Evolutionary conservation across 2,113 vertebrate genomes (phyloP).

Genomic region (Myiozetetes cayanensis): DNA sequence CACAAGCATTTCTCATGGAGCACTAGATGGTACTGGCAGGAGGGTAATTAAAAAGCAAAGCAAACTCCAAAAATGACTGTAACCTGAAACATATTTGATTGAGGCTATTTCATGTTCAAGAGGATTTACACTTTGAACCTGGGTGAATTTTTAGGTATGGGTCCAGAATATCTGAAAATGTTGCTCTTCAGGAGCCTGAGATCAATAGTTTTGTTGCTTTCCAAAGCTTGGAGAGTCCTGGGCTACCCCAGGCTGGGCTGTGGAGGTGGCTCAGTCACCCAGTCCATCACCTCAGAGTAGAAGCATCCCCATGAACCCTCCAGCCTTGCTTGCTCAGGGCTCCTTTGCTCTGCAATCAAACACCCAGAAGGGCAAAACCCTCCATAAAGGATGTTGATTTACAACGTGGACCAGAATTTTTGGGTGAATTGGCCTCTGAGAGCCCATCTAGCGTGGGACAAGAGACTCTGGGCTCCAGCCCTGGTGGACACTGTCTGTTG

Average conservation of each 20-base stretch:
- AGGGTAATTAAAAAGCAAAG: constrained; percentile 10
- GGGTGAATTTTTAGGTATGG: not conserved
- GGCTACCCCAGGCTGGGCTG: not conserved
- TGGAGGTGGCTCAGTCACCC: not conserved
- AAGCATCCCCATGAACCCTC: not conserved
- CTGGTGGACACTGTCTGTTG: not conserved
- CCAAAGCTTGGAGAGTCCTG: not conserved
- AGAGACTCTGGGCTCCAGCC: not conserved
- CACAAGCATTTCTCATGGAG: not conserved
- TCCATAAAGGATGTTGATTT: not conserved
- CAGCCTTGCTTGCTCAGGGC: not conserved
- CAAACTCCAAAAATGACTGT: not conserved
- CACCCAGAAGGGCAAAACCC: not conserved
- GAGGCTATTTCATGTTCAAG: not conserved
- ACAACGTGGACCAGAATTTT: accelerated
- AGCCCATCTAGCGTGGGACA: accelerated
- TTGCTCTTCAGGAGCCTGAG: not conserved
- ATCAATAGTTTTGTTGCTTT: not conserved
- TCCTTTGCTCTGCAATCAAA: not conserved
- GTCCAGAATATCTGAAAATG: not conserved
- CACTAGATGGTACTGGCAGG: not conserved
- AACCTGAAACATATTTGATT: not conserved
- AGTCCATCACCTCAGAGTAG: accelerated
- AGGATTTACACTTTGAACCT: not conserved
- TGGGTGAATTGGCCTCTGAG: not conserved